A percentile compares a stretch with the other conserved stretches of the same genome.
These are phyloP conservation scores for Geodia barretti DNA, from an alignment of 37 sponge, comb jelly and placozoan species.

Conservation along the genomic window DNA sequence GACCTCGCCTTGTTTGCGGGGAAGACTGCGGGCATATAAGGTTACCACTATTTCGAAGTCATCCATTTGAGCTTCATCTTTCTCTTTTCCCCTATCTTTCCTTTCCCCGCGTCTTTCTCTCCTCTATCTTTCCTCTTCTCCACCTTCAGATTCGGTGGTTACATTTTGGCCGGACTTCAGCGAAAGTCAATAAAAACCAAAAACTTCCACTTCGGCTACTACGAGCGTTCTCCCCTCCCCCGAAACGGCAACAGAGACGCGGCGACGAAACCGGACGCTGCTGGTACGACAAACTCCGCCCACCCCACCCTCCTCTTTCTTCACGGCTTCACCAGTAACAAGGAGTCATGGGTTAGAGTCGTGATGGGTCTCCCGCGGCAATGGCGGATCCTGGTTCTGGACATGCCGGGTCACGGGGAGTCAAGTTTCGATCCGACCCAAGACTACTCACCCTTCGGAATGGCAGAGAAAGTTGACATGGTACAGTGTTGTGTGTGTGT, in stretches of 20 bases:
- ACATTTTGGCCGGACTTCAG: slow-evolving; percentile 39
- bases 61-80: neutral
- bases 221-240: slow-evolving; percentile 27
- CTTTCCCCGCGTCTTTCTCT: neutral
- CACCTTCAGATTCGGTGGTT: slow-evolving; percentile 55
- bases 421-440: slow-evolving; percentile 17
- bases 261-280: neutral
- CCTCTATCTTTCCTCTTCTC: neutral
- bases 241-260: neutral
- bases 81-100: neutral
- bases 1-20: neutral
- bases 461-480: slow-evolving; percentile 49
- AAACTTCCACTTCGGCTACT: slow-evolving; percentile 42
- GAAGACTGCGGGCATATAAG: no score
- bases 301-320: slow-evolving; percentile 54
- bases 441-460: slow-evolving; percentile 29
- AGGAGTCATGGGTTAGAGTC: slow-evolving; percentile 51
- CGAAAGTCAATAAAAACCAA: slow-evolving; percentile 32
- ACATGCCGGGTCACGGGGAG: slow-evolving; percentile 80
- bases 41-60: no score
- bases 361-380: slow-evolving; percentile 34
- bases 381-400: slow-evolving; percentile 68
- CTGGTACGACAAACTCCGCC: no score
- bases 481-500: slow-evolving; percentile 17
- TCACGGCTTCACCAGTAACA: slow-evolving; percentile 68